Evolutionary conservation across 2,797 vertebrate genomes (phyloP).

Genomic region (Vireo griseus): DNA sequence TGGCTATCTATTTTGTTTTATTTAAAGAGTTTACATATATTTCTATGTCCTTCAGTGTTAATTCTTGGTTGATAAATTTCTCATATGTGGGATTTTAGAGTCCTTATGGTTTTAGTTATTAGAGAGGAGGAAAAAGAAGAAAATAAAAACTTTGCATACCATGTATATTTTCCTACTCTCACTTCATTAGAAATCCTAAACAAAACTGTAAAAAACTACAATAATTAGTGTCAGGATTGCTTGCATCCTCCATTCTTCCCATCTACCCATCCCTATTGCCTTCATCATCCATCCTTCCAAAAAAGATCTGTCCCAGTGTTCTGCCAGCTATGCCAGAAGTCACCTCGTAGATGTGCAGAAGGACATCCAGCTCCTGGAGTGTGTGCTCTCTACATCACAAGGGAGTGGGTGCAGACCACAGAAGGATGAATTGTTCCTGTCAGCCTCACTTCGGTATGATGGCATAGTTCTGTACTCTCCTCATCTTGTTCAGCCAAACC

Average conservation of each 20-base stretch:
- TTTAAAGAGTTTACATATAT: not conserved
- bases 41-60: not conserved
- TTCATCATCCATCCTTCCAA: not conserved
- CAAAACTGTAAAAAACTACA: not conserved
- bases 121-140: not conserved
- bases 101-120: not conserved
- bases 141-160: not conserved
- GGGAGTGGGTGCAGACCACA: not conserved
- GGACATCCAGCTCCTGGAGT: accelerated
- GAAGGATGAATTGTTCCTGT: not conserved
- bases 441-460: not conserved
- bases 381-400: not conserved
- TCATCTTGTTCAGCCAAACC: not conserved
- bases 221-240: not conserved
- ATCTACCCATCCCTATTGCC: no score
- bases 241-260: not conserved
- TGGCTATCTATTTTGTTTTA: not conserved
- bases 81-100: not conserved
- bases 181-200: not conserved
- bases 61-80: not conserved
- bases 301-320: not conserved
- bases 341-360: not conserved
- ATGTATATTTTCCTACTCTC: not conserved
- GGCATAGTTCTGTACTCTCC: not conserved
- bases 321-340: not conserved